Evolutionary conservation across 2,888 invertebrate genomes (phyloP).

Genomic region (Marasmarcha lunaedactyla): DNA sequence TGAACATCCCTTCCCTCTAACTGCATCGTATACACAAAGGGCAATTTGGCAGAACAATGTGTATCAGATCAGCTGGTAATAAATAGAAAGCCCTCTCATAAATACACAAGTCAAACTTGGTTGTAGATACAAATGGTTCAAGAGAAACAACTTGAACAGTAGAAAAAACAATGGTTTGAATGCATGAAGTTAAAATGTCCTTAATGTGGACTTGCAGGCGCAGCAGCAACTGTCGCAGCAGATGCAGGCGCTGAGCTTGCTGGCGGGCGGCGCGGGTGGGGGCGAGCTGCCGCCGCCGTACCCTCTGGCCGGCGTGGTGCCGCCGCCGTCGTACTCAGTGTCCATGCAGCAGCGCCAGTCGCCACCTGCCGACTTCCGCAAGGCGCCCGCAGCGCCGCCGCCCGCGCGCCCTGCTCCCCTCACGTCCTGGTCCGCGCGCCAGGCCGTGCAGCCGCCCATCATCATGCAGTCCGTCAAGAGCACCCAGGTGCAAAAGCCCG

Average conservation of each 20-base stretch:
- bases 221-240: conserved; percentile 91
- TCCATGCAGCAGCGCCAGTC: conserved; percentile 90
- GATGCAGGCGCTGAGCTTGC: conserved; percentile 86
- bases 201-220: conserved; percentile 31
- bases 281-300: conserved; percentile 79
- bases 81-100: too few species aligned
- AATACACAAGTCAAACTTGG: too few species aligned
- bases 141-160: too few species aligned
- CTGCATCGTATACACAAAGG: too few species aligned
- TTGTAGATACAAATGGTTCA: too few species aligned
- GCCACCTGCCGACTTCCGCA: conserved; percentile 84
- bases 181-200: too few species aligned
- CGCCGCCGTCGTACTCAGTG: conserved; percentile 87
- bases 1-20: too few species aligned
- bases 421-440: conserved; percentile 86
- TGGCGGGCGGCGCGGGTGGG: conserved; percentile 71
- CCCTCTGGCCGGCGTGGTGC: conserved; percentile 74
- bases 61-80: too few species aligned
- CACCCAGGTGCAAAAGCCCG: conserved; percentile 95
- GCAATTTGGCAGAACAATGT: too few species aligned
- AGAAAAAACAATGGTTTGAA: too few species aligned
- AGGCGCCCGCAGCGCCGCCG: conserved; percentile 86
- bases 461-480: conserved; percentile 98
- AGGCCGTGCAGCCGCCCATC: conserved; percentile 92
- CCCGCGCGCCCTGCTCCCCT: conserved; percentile 88